A percentile compares a stretch with the other conserved stretches of the same genome.
These are phyloP conservation scores for Eupithecia dodoneata DNA, from an alignment of 2,888 invertebrate genomes.

Conservation along the genomic window DNA sequence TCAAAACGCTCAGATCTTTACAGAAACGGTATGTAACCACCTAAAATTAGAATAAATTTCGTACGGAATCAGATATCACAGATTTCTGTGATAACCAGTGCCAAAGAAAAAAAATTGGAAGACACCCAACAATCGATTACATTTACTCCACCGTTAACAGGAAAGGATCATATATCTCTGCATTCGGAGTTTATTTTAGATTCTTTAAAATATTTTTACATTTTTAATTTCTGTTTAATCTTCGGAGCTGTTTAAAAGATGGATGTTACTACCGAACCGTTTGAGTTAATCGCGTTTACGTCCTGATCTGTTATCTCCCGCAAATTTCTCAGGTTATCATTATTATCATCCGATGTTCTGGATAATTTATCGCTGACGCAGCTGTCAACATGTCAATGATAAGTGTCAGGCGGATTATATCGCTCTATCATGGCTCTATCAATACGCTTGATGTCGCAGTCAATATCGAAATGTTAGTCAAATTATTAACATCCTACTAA, in stretches of 20 bases:
- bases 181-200: conserved; percentile 56
- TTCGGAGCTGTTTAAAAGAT: conserved; percentile 40
- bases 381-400: conserved; percentile 76
- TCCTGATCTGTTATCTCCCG: conserved; percentile 52
- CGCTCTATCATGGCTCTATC: conserved; percentile 48
- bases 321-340: conserved; percentile 63
- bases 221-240: conserved; percentile 46
- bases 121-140: conserved; percentile 78
- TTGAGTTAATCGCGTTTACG: conserved; percentile 42
- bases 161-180: conserved; percentile 66
- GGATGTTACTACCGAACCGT: conserved; percentile 40
- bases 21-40: conserved; percentile 59
- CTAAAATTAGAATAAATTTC: conserved; percentile 78
- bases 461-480: neutral
- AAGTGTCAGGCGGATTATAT: conserved; percentile 64
- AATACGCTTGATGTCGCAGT: conserved; percentile 39
- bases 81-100: conserved; percentile 63
- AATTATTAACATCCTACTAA: neutral
- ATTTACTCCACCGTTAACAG: conserved; percentile 72
- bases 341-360: conserved; percentile 52
- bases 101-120: conserved; percentile 74
- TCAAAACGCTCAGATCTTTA: conserved; percentile 18
- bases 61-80: conserved; percentile 75
- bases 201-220: conserved; percentile 44
- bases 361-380: conserved; percentile 62